Base-by-base conservation (phyloP, 1,140 invertebrate genomes). In the Magallana gigas region DNA sequence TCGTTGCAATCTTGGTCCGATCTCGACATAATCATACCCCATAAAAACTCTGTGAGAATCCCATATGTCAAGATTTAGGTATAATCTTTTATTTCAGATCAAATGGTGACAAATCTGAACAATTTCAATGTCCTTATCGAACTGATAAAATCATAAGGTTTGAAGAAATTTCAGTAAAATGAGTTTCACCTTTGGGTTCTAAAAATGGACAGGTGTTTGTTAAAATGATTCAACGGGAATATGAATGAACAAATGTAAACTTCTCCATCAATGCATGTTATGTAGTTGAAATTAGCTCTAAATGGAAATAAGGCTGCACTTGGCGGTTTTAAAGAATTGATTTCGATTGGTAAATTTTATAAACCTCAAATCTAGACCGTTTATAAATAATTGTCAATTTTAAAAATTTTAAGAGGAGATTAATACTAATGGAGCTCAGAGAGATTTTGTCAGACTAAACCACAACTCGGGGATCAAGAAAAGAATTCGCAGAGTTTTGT, bases 311-410 rank as follows among this genome's bases (percentile, higher is more conserved):
- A 62, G n/a, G 11, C 11, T 36, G 68, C 23, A 76, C 68, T 76
- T 48, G 68, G 12, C 23, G 11, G 68, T 29, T 29, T 76, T 76
- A 76, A 12, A 23, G 68, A 76, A 76, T 76, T 76, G 68, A 29
- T 36, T 76, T 76, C 23, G 68, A 76, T 18, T 76, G 68, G 68
- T 76, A 76, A 36, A 76, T 76, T 76, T 76, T 76, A 76, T 29
- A 36, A 76, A 76, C 9, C 23, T 76, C 29, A 9, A 76, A 12
- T 29, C 36, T 76, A 8, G 36, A 76, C 18, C 18, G 36, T 23
- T 76, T 29, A 11, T 29, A 4, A 29, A 23, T 23, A 76, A 29
- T 29, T 36, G 36, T 48, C 36, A 48, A 5, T 48, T 48, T 48
- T 48, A 4, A 48, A 48, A 48, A 48, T 48, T 76, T 76, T 6